phyloP scores from a whole-genome alignment of 2,797 vertebrate species.

The Macropodus opercularis region DNA sequence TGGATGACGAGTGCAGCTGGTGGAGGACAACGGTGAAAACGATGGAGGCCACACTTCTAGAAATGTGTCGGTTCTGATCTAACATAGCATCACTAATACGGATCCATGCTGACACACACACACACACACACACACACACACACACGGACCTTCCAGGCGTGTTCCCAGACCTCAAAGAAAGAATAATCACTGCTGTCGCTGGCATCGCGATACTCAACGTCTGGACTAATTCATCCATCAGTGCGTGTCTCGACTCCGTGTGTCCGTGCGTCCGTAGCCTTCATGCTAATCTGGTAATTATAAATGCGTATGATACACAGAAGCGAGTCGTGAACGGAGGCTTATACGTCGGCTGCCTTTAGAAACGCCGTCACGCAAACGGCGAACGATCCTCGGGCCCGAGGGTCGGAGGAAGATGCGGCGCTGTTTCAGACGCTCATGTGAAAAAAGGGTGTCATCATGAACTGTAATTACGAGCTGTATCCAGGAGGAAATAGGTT shows the following conservation, averaged over 20 bases:
- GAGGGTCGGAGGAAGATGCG: constrained; percentile 27
- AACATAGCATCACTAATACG: background rate
- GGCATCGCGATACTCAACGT: constrained; percentile 40
- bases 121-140: constrained; percentile 10
- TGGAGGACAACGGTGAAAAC: background rate
- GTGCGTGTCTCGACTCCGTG: constrained; percentile 32
- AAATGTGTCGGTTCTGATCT: background rate
- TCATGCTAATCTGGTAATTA: constrained; percentile 52
- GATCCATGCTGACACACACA: constrained; percentile 1
- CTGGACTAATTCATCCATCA: constrained; percentile 49
- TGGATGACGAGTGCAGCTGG: background rate
- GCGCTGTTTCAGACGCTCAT: constrained; percentile 41
- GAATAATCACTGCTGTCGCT: constrained; percentile 4
- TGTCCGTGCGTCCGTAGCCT: constrained; percentile 24
- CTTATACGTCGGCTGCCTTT: constrained; percentile 22
- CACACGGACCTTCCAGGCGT: constrained; percentile 4
- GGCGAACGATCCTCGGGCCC: constrained; percentile 29
- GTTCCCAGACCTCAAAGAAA: constrained; percentile 1
- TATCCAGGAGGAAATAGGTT: constrained; percentile 44
- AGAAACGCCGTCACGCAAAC: constrained; percentile 15
- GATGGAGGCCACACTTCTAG: background rate
- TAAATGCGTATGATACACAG: constrained; percentile 67
- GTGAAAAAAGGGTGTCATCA: constrained; percentile 64
- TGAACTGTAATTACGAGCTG: constrained; percentile 63
- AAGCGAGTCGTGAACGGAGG: constrained; percentile 55